These are phyloP conservation scores for Cryptocephalus moraei DNA, from an alignment of 2,888 invertebrate genomes.

Conservation along the genomic window DNA sequence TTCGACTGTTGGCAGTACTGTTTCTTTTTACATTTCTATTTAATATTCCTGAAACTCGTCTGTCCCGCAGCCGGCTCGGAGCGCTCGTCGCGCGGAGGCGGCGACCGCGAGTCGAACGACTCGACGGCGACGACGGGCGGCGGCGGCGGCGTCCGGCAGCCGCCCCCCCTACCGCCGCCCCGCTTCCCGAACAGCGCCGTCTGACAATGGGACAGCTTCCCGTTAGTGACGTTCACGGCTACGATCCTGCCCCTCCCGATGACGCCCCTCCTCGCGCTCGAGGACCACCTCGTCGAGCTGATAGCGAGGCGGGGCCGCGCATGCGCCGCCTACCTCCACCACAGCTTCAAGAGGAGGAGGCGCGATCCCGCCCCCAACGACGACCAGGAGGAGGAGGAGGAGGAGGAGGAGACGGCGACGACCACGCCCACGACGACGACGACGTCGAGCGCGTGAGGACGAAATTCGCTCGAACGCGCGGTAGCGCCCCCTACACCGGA, in stretches of 20 bases:
- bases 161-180: slow-evolving; percentile 73
- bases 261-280: slow-evolving; percentile 41
- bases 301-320: slow-evolving; percentile 50
- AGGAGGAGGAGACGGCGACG: too few relatives aligned
- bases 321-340: slow-evolving; percentile 57
- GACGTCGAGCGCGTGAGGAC: background rate
- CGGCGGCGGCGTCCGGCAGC: slow-evolving; percentile 57
- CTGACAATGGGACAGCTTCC: slow-evolving; percentile 68
- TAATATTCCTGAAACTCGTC: too few relatives aligned
- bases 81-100: slow-evolving; percentile 70
- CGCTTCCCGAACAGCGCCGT: slow-evolving; percentile 69
- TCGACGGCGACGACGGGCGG: slow-evolving; percentile 31
- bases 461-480: background rate
- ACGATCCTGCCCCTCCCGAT: slow-evolving; percentile 37
- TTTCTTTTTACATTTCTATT: too few relatives aligned
- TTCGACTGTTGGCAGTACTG: too few relatives aligned
- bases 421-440: too few relatives aligned
- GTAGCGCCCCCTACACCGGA: too few relatives aligned
- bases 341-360: slow-evolving; percentile 47
- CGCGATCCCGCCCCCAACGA: slow-evolving; percentile 6
- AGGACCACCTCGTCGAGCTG: slow-evolving; percentile 50
- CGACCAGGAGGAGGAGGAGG: slow-evolving; percentile 1
- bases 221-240: slow-evolving; percentile 42
- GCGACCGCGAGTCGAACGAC: slow-evolving; percentile 36
- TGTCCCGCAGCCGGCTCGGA: slow-evolving; percentile 64